These are phyloP conservation scores for Trematomus loennbergii DNA, from an alignment of 2,113 vertebrate genomes.

Conservation along the genomic window DNA sequence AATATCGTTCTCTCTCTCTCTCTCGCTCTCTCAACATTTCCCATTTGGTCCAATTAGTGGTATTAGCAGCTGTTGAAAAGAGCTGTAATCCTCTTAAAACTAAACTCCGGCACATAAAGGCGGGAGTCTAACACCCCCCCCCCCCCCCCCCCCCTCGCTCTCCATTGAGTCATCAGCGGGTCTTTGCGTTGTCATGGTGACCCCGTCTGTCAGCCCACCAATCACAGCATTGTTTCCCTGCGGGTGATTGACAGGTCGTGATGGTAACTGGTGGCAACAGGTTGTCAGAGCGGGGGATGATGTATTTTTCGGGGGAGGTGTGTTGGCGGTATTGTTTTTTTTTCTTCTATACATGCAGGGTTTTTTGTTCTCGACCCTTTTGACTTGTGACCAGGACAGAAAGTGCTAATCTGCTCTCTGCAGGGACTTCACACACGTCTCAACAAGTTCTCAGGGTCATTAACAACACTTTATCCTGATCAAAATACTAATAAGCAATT, in stretches of 20 bases:
- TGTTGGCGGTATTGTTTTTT: not conserved
- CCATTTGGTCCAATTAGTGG: conserved; percentile 24
- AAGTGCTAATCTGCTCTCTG: conserved; percentile 39
- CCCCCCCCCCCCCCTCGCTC: not conserved
- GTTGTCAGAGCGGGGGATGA: conserved; percentile 40
- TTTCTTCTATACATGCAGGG: not conserved
- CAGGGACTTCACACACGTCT: not conserved
- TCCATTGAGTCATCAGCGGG: conserved; percentile 49
- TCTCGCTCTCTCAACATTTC: not conserved
- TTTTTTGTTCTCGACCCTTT: conserved; percentile 33
- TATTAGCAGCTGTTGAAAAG: conserved; percentile 42
- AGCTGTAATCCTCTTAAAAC: conserved; percentile 55
- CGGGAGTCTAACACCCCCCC: not conserved
- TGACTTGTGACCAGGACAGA: conserved; percentile 53
- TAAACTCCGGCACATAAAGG: conserved; percentile 27
- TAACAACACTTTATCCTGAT: not conserved
- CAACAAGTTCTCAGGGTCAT: conserved; percentile 42
- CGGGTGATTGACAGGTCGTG: conserved; percentile 55
- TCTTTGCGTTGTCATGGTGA: conserved; percentile 71
- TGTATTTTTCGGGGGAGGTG: not conserved
- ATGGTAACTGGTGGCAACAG: conserved; percentile 66
- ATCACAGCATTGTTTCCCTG: conserved; percentile 40
- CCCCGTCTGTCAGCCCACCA: conserved; percentile 49
- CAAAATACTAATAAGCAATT: rapidly evolving
- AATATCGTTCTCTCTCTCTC: not conserved